Conservation (phyloP, 2,797 vertebrate species). For the Enteromius trimaculatus region DNA sequence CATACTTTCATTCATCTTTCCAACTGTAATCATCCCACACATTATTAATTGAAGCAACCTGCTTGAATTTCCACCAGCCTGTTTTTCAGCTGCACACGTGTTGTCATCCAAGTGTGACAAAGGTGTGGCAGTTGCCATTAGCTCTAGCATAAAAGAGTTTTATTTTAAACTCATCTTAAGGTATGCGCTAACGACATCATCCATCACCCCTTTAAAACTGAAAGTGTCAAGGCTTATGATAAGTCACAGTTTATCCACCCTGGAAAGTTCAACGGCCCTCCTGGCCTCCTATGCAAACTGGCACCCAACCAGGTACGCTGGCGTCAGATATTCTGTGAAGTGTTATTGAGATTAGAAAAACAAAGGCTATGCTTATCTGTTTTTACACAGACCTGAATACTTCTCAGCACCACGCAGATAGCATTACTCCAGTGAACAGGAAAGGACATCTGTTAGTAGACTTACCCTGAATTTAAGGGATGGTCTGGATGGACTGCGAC, state of each 20-base stretch:
- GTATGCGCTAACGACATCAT: neutral
- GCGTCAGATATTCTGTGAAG: slow-evolving; percentile 51
- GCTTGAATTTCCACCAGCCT: neutral
- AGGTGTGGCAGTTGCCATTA: slow-evolving; percentile 3
- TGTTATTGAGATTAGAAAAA: slow-evolving; percentile 53
- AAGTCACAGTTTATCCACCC: slow-evolving; percentile 24
- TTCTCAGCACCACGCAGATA: slow-evolving; percentile 35
- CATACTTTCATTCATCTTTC: neutral
- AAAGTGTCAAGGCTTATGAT: slow-evolving; percentile 22
- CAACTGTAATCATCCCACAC: neutral
- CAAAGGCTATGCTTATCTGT: slow-evolving; percentile 52
- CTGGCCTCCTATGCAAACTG: slow-evolving; percentile 41
- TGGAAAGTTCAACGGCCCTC: slow-evolving; percentile 46
- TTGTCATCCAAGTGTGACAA: neutral
- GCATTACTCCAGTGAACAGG: slow-evolving; percentile 9
- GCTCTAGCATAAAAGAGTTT: neutral
- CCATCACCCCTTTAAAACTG: slow-evolving; percentile 17
- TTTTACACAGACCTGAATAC: slow-evolving; percentile 53
- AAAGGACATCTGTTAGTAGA: slow-evolving; percentile 50
- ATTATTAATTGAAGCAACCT: slow-evolving; percentile 3
- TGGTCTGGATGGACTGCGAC: slow-evolving; percentile 24
- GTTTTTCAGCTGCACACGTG: neutral
- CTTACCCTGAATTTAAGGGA: slow-evolving; percentile 34
- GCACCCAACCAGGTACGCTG: slow-evolving; percentile 37
- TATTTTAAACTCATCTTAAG: neutral